Evolutionary conservation across 1,140 invertebrate species (phyloP).

Genomic region (Drosophila melanogaster): DNA sequence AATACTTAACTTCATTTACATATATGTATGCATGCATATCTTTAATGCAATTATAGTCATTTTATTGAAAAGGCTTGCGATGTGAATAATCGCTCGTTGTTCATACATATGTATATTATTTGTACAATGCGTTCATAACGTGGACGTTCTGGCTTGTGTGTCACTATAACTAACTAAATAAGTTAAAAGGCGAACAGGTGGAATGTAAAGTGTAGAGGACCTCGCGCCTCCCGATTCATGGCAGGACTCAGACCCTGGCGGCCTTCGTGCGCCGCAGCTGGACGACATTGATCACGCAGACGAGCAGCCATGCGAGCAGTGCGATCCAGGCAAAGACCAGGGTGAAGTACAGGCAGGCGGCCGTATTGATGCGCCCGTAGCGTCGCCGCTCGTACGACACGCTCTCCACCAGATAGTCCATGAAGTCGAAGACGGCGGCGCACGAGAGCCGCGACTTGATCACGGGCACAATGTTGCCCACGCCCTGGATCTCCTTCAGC

Average conservation of each 20-base stretch:
- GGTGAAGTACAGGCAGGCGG: slow-evolving; percentile 86
- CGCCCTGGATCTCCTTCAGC: slow-evolving; percentile 86
- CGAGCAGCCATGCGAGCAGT: slow-evolving; percentile 86
- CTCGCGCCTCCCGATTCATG: neutral
- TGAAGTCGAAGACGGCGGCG: slow-evolving; percentile 89
- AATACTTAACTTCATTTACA: no score
- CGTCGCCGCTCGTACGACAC: slow-evolving; percentile 86
- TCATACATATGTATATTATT: slow-evolving; percentile 72
- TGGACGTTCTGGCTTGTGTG: slow-evolving; percentile 47
- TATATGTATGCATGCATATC: no score
- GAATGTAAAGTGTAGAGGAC: slow-evolving; percentile 3
- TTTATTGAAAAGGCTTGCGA: neutral
- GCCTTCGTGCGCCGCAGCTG: slow-evolving; percentile 85
- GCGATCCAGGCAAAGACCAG: slow-evolving; percentile 87
- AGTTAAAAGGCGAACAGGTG: slow-evolving; percentile 52
- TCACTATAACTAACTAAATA: slow-evolving; percentile 59
- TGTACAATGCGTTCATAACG: slow-evolving; percentile 62
- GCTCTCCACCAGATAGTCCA: slow-evolving; percentile 89
- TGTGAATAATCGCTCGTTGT: slow-evolving; percentile 32
- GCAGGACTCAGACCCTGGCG: slow-evolving; percentile 49
- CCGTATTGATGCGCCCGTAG: slow-evolving; percentile 87
- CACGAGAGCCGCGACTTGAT: slow-evolving; percentile 88
- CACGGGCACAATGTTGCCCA: slow-evolving; percentile 86
- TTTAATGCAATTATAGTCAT: no score
- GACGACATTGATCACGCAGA: slow-evolving; percentile 85